Percentiles rank a stretch among this genome's conserved stretches.
phyloP scores from a whole-genome alignment of 2,888 invertebrate species.

The Lamproptera curius region DNA sequence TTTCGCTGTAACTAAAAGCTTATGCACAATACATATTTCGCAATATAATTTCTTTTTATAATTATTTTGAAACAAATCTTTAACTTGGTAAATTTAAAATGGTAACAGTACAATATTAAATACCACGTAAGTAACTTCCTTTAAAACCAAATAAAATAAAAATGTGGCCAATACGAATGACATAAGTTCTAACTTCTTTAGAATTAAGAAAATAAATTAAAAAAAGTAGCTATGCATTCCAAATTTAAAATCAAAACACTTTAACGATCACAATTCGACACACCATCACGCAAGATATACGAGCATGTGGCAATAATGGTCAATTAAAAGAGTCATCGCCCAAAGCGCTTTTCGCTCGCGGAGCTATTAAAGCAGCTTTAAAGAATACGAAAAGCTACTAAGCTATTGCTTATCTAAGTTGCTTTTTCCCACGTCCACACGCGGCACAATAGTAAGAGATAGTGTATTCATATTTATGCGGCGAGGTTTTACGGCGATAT shows the following conservation, averaged over 20 bases:
- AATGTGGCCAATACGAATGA: too few species aligned
- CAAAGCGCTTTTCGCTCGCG: conserved; percentile 8
- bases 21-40: too few species aligned
- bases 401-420: conserved; percentile 27
- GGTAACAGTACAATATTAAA: too few species aligned
- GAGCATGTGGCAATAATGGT: conserved; percentile 5
- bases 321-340: conserved; percentile 6
- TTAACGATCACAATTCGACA: neutral
- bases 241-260: too few species aligned
- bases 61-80: too few species aligned
- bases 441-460: conserved; percentile 27
- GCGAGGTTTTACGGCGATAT: conserved; percentile 47
- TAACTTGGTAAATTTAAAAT: too few species aligned
- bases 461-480: conserved; percentile 54
- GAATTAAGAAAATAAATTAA: too few species aligned
- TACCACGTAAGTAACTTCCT: too few species aligned
- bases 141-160: too few species aligned
- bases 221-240: conserved; percentile 10
- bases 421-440: conserved; percentile 25
- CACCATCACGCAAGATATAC: conserved; percentile 1
- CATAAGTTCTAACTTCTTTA: too few species aligned
- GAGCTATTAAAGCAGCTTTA: conserved; percentile 26
- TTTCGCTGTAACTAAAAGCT: too few species aligned
- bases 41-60: too few species aligned
- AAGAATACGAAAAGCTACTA: conserved; percentile 28